These are phyloP conservation scores for Scophthalmus maximus DNA, from an alignment of 2,113 vertebrate species.

Conservation along the genomic window DNA sequence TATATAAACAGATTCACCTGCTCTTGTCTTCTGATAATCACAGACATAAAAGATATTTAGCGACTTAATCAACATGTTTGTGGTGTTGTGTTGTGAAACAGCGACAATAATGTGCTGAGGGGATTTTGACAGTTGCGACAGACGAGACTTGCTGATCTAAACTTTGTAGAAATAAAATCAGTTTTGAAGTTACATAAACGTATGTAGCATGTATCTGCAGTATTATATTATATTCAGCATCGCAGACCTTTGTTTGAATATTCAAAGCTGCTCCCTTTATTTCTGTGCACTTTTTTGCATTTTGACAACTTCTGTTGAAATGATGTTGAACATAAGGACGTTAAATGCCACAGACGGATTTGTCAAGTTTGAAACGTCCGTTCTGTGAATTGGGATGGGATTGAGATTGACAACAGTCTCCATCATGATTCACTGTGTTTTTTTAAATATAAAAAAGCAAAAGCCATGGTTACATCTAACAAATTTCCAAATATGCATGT, in stretches of 20 bases:
- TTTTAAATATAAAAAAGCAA: too few species aligned
- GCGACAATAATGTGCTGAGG: background rate
- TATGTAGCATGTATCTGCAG: too few species aligned
- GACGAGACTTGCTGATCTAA: too few species aligned
- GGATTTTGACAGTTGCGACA: background rate
- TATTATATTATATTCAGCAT: background rate
- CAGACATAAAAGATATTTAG: background rate
- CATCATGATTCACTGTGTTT: too few species aligned
- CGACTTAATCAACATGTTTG: background rate
- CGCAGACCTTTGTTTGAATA: background rate
- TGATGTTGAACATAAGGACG: background rate
- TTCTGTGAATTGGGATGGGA: too few species aligned
- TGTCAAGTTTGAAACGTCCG: too few species aligned
- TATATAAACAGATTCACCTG: background rate
- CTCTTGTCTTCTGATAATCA: background rate
- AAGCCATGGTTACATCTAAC: too few species aligned
- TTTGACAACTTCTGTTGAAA: background rate
- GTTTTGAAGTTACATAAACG: too few species aligned
- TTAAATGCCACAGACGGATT: too few species aligned
- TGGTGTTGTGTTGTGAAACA: background rate
- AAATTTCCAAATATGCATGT: too few species aligned
- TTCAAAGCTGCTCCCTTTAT: background rate
- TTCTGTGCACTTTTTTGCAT: background rate
- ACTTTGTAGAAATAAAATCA: too few species aligned
- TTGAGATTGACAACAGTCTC: too few species aligned